A percentile compares a stretch with the other conserved stretches of the same genome.
These are phyloP conservation scores for Mellivora capensis DNA, from an alignment of 2,113 vertebrate genomes.

Conservation along the genomic window DNA sequence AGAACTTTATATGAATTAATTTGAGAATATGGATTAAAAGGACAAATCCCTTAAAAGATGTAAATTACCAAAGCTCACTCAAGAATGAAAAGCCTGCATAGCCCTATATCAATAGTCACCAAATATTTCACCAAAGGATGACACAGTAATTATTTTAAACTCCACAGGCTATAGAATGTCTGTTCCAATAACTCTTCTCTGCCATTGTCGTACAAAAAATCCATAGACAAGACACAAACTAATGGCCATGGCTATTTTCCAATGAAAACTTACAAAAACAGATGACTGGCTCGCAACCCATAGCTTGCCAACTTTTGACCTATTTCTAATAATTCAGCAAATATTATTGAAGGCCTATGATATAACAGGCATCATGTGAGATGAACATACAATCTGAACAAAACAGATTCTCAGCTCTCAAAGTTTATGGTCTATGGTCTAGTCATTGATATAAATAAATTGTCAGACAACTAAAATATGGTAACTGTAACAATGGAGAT, in stretches of 20 bases:
- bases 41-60: not conserved
- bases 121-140: not conserved
- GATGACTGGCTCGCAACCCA: not conserved
- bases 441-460: not conserved
- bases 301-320: not conserved
- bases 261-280: slow-evolving; percentile 1
- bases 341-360: not conserved
- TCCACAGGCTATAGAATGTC: not conserved
- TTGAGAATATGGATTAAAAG: not conserved
- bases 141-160: not conserved
- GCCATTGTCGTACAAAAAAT: not conserved
- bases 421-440: not conserved
- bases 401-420: not conserved
- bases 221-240: not conserved
- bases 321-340: not conserved
- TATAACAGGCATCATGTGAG: not conserved
- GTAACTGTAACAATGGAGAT: not conserved
- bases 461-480: not conserved
- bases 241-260: not conserved
- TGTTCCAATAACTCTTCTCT: not conserved
- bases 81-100: not conserved
- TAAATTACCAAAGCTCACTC: not conserved
- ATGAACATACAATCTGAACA: not conserved
- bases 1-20: not conserved
- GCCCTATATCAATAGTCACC: not conserved